These are phyloP conservation scores for Lampris incognitus DNA, from an alignment of 2,113 vertebrate species.

Conservation along the genomic window DNA sequence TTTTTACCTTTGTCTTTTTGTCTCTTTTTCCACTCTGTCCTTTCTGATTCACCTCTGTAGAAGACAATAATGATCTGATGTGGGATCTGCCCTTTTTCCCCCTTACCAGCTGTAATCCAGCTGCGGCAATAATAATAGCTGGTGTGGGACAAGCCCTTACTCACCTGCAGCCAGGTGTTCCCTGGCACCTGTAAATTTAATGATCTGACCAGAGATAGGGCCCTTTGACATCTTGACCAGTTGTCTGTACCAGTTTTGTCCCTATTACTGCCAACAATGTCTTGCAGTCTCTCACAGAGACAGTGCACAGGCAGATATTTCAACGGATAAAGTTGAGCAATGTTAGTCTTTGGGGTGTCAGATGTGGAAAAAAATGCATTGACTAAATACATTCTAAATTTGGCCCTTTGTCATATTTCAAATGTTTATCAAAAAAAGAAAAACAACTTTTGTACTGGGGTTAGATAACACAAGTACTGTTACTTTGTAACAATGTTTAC, in stretches of 20 bases:
- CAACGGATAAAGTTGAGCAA: too few relatives aligned
- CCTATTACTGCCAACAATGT: background rate
- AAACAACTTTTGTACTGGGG: too few relatives aligned
- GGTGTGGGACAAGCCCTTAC: slow-evolving; percentile 60
- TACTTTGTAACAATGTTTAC: too few relatives aligned
- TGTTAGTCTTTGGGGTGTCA: too few relatives aligned
- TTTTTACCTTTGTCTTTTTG: background rate
- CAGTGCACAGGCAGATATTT: background rate
- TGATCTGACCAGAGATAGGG: slow-evolving; percentile 66
- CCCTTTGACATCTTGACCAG: slow-evolving; percentile 51
- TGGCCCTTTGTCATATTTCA: too few relatives aligned
- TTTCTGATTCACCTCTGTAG: slow-evolving; percentile 30
- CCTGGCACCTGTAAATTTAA: slow-evolving; percentile 67
- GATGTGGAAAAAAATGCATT: too few relatives aligned
- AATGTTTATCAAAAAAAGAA: too few relatives aligned
- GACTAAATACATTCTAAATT: too few relatives aligned
- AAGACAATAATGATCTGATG: slow-evolving; percentile 69
- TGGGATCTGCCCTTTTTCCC: slow-evolving; percentile 72
- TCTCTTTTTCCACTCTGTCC: slow-evolving; percentile 10
- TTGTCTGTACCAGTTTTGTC: slow-evolving; percentile 38
- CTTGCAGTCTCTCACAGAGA: background rate
- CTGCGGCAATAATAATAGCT: slow-evolving; percentile 67
- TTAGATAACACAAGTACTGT: too few relatives aligned
- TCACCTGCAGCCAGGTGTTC: slow-evolving; percentile 68
- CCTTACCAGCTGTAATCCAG: slow-evolving; percentile 71